Base-by-base conservation (phyloP, 2,888 invertebrate species). In the Ophraella communa region DNA sequence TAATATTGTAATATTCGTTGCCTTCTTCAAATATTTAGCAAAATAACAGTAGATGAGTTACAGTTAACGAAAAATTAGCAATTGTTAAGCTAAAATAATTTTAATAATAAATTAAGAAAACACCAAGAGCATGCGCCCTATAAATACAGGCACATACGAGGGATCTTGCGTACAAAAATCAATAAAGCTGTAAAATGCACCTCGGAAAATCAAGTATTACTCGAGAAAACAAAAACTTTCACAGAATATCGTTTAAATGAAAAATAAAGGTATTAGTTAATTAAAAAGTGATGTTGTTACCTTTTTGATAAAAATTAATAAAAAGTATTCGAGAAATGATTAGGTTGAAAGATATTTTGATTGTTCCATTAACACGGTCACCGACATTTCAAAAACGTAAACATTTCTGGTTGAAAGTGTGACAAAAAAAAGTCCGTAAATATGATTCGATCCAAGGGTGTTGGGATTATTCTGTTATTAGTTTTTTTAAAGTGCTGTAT, bases 131-230 rank as follows among this genome's bases (percentile, higher is more conserved):
- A 57, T 71, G 71, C 71, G 68, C 71, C 58, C 62, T 64, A 24
- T 21, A 8, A 33, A 21, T 27, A 27, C 21, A 14, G 53, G 14
- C 21, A 4, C 49, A 52, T 14, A 33, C 10, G 47, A 52, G 45
- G 53, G 51, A 49, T 59, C 62, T 57, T 23, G 62, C 62, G 55
- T 51, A 52, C 51, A 24, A 51, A 64, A 65, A 69, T 69, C 69
- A 65, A 69, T 69, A 69, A 67, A 69, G 69, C 69, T 69, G 53
- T 47, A 53, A 67, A 67, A 67, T 62, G 65, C 64, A 65, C 67
- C 63, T 61, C 61, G 57, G 65, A 42, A 62, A 65, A 65, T 58
- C 65, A 65, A 65, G 65, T 61, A 65, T 61, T 49, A 57, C 47
- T 30, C 27, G 35, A 49, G 35, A 53, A 63, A 53, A 21, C 49